Percentiles rank a stretch among this genome's conserved stretches.
phyloP scores from a whole-genome alignment of 2,113 vertebrate genomes.

The Monarcha castaneiventris region DNA sequence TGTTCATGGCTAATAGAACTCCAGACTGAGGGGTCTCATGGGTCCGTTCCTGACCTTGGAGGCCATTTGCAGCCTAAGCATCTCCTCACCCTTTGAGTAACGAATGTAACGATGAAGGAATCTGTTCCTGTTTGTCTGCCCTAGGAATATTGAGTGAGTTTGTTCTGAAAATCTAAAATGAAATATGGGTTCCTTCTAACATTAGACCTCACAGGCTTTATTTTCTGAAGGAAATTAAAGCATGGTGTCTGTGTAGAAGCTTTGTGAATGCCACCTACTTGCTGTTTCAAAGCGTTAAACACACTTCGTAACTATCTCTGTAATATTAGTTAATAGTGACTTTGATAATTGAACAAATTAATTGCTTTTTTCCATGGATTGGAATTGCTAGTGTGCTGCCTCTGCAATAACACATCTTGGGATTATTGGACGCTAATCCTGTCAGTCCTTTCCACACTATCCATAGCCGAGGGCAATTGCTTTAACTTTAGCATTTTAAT shows the following conservation, averaged over 20 bases:
- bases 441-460: neutral
- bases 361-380: neutral
- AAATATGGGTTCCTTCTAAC: neutral
- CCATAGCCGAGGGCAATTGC: neutral
- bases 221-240: neutral
- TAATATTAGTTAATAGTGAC: neutral
- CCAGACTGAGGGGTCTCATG: rapidly evolving
- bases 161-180: neutral
- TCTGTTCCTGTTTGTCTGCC: neutral
- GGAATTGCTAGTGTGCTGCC: neutral
- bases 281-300: neutral
- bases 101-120: neutral
- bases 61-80: neutral
- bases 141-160: neutral
- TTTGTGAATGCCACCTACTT: neutral
- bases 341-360: neutral
- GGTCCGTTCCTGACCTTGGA: rapidly evolving
- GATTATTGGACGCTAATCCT: neutral
- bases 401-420: rapidly evolving
- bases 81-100: neutral
- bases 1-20: neutral
- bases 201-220: neutral
- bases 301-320: neutral
- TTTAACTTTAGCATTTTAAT: neutral
- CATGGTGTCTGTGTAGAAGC: rapidly evolving